Evolutionary conservation across 1,140 invertebrate genomes (phyloP).

Genomic region (Hirudo medicinalis): DNA sequence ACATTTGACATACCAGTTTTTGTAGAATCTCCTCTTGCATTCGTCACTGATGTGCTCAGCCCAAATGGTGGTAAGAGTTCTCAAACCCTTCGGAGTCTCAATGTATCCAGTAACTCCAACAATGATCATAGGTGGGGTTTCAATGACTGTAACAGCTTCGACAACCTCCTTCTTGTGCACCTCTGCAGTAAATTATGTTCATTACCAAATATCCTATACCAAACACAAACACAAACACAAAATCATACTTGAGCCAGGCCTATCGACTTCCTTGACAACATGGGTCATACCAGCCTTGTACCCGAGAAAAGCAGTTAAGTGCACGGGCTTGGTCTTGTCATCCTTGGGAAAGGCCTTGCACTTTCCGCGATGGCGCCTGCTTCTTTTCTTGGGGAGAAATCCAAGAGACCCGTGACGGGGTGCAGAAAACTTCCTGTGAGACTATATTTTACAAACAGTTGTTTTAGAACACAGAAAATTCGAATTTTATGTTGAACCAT

Average conservation of each 20-base stretch:
- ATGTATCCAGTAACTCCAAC: constrained; percentile 97
- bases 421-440: constrained; percentile 97
- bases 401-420: constrained; percentile 99
- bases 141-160: constrained; percentile 93
- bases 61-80: constrained; percentile 88
- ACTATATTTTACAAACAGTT: constrained; percentile 48
- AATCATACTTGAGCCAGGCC: constrained; percentile 97
- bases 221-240: constrained; percentile 27
- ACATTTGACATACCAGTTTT: constrained; percentile 73
- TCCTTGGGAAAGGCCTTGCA: constrained; percentile 99
- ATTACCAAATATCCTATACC: neutral
- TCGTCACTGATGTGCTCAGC: constrained; percentile 98
- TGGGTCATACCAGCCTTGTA: constrained; percentile 99
- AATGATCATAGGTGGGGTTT: constrained; percentile 93
- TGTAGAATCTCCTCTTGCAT: constrained; percentile 94
- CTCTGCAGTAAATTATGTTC: constrained; percentile 52
- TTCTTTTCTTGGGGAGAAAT: constrained; percentile 96
- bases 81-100: constrained; percentile 88
- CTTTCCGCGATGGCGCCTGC: constrained; percentile 86
- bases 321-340: constrained; percentile 86
- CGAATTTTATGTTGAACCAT: no score
- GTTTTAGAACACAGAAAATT: no score
- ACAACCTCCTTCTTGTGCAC: constrained; percentile 99
- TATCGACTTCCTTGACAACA: constrained; percentile 93
- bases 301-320: constrained; percentile 90